Evolutionary conservation across 2,888 invertebrate species (phyloP), one percentile per base, ranked within the genome.

Genomic region (Lasioglossum zephyrum): DNA sequence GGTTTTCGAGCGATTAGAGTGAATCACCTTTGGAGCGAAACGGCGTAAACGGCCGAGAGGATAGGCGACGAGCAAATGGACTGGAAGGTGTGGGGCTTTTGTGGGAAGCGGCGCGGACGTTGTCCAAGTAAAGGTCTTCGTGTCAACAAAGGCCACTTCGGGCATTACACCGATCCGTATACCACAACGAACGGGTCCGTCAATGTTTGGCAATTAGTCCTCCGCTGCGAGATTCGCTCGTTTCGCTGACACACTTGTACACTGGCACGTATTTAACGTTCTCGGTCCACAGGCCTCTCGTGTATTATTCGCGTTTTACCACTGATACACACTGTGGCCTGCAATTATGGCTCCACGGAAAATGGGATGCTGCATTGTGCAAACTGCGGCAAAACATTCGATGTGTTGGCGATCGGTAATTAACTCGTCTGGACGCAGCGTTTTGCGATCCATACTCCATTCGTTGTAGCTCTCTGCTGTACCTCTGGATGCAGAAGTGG

Each of bases 181-280:
- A 31, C 31, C 85, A 87, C 81, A 86, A 89, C 91, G 87, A 90
- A 89, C 88, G 85, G 63, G 89, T 91, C 73, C 88, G 93, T 93
- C 93, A 94, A 94, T 94, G 92, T 94, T 94, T 93, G 93, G 88
- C 94, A 93, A 94, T 94, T 94, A 94, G 93, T 90, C 87, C 89
- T 86, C 63, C 81, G 77, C 79, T 83, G 87, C 74, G 91, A 90
- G 88, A 91, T 85, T 90, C 88, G 85, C 73, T 79, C 84, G 81
- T 89, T 88, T 78, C 83, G 76, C 47, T 82, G 81, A 86, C 88
- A 79, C 57, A 80, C 87, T 81, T 79, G 77, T 73, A 81, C 81
- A n/a, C 47, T 57, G 44, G 41, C 79, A 39, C 47, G 60, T 75
- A 75, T 80, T 69, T 74, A 57, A 41, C 74, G 75, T 78, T 31